A percentile compares a stretch with the other conserved stretches of the same genome.
phyloP scores from a whole-genome alignment of 2,888 invertebrate genomes.

The Drosophila mayaguana region DNA sequence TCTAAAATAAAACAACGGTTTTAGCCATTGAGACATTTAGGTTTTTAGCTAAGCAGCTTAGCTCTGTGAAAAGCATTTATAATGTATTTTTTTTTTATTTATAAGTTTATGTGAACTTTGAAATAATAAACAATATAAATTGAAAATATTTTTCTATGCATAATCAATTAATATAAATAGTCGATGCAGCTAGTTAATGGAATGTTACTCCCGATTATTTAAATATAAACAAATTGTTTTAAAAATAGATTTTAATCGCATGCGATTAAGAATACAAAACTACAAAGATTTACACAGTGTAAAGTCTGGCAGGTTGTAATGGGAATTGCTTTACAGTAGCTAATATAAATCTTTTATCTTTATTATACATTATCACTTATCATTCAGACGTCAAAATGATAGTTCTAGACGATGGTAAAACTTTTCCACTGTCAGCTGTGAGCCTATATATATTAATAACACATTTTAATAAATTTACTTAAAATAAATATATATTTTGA shows the following conservation, averaged over 20 bases:
- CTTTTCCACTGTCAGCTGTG: background rate
- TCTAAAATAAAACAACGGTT: conserved; percentile 7
- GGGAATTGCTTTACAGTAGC: background rate
- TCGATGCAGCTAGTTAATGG: background rate
- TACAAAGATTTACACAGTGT: background rate
- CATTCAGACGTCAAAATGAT: background rate
- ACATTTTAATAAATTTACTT: too few species aligned
- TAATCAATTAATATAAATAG: background rate
- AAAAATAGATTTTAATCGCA: conserved; percentile 10
- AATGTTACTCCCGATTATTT: background rate
- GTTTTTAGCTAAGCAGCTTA: conserved; percentile 10
- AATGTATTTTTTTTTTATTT: background rate
- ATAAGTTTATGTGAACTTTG: background rate
- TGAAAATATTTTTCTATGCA: background rate
- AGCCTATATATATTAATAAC: background rate
- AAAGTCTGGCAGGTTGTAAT: conserved; percentile 7
- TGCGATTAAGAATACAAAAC: conserved; percentile 2
- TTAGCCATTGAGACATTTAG: background rate
- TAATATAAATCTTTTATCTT: conserved; percentile 20
- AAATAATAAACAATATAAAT: background rate
- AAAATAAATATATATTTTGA: too few species aligned
- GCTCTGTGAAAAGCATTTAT: background rate
- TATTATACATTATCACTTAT: background rate
- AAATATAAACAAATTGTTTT: background rate
- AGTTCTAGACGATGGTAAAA: background rate